Percentiles rank a stretch among this genome's conserved stretches.
These are phyloP conservation scores for Spodoptera litura DNA, from an alignment of 1,140 invertebrate species.

Conservation along the genomic window DNA sequence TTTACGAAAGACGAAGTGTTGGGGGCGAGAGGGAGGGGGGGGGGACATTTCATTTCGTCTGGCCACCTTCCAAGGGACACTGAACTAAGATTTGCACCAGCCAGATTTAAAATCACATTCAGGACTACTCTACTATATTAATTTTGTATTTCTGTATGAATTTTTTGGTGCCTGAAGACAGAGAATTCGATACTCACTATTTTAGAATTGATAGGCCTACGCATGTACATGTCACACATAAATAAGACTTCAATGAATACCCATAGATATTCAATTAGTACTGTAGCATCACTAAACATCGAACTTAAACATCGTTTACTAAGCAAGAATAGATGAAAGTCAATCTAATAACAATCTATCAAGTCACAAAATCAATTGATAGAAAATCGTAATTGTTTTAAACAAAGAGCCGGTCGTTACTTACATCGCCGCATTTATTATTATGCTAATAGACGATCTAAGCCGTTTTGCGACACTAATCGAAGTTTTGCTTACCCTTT, in stretches of 20 bases:
- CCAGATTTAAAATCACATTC: slow-evolving; percentile 28
- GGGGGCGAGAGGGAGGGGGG: neutral
- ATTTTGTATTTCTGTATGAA: neutral
- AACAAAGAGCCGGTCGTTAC: slow-evolving; percentile 23
- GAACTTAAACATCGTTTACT: too few species aligned
- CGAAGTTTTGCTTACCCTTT: slow-evolving; percentile 22
- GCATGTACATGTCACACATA: too few species aligned
- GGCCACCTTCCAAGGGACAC: slow-evolving; percentile 40
- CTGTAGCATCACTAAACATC: too few species aligned
- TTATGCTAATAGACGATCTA: slow-evolving; percentile 16
- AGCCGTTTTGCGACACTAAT: slow-evolving; percentile 28
- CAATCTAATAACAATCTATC: neutral
- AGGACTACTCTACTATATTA: slow-evolving; percentile 10
- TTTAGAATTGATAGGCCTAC: too few species aligned
- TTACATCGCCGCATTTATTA: slow-evolving; percentile 17
- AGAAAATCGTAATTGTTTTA: slow-evolving; percentile 3
- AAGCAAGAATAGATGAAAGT: neutral
- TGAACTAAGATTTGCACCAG: slow-evolving; percentile 30
- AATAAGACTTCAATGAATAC: too few species aligned
- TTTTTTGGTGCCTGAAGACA: too few species aligned
- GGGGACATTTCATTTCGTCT: slow-evolving; percentile 26
- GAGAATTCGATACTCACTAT: too few species aligned
- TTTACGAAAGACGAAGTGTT: slow-evolving; percentile 36
- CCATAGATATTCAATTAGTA: too few species aligned
- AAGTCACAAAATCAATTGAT: slow-evolving; percentile 15